Conservation (phyloP, 2,888 invertebrate species). For the Sinodicranocentrus sp. region DNA sequence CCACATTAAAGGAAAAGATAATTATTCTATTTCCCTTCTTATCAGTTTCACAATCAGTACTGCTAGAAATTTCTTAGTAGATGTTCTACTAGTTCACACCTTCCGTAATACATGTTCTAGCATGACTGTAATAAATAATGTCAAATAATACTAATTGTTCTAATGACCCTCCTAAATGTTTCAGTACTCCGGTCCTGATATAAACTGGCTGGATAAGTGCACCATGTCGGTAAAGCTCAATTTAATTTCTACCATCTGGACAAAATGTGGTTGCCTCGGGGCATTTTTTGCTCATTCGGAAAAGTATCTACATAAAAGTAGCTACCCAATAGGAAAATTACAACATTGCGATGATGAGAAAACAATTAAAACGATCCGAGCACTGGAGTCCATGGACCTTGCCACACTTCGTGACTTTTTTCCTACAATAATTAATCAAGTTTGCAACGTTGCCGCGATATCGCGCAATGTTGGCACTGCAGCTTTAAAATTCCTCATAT, state of each 20-base stretch:
- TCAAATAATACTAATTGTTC: too few relatives aligned
- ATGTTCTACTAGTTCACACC: too few relatives aligned
- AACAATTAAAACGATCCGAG: constrained; percentile 72
- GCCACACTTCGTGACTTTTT: constrained; percentile 75
- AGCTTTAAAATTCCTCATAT: constrained; percentile 75
- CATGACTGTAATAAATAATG: too few relatives aligned
- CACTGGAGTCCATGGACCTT: constrained; percentile 74
- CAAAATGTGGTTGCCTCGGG: constrained; percentile 75
- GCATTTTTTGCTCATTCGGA: constrained; percentile 76
- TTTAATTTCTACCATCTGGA: constrained; percentile 74
- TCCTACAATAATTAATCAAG: constrained; percentile 76
- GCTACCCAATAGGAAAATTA: constrained; percentile 60
- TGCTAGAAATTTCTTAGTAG: too few relatives aligned
- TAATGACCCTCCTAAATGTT: too few relatives aligned
- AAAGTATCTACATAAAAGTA: constrained; percentile 70
- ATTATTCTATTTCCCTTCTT: too few relatives aligned
- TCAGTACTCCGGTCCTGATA: constrained; percentile 76
- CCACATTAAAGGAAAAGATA: too few relatives aligned
- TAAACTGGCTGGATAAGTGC: constrained; percentile 76
- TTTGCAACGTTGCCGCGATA: constrained; percentile 72
- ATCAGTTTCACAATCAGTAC: too few relatives aligned
- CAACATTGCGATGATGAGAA: constrained; percentile 76
- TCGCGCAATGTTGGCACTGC: constrained; percentile 74
- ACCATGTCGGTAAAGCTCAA: constrained; percentile 74
- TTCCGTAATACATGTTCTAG: too few relatives aligned